phyloP scores from a whole-genome alignment of 2,888 invertebrate genomes.

The Dascillus cervinus region DNA sequence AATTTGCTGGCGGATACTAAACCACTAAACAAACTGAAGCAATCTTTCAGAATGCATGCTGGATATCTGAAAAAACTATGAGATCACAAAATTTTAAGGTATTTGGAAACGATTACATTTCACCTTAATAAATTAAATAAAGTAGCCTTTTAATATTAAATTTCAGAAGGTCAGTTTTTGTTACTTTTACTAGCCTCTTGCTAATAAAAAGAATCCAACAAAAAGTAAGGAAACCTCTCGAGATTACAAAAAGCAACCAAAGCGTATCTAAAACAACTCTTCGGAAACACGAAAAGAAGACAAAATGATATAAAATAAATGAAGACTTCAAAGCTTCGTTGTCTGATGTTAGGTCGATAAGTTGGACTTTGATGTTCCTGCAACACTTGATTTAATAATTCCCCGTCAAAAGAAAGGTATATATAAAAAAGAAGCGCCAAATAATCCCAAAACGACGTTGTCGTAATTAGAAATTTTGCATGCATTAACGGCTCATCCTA shows the following conservation, averaged over 20 bases:
- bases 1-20: too few species aligned
- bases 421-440: slow-evolving; percentile 16
- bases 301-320: slow-evolving; percentile 21
- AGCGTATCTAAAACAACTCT: not conserved
- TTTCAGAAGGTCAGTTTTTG: too few species aligned
- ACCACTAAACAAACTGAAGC: too few species aligned
- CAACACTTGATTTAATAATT: slow-evolving; percentile 25
- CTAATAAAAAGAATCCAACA: too few species aligned
- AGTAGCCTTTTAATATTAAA: too few species aligned
- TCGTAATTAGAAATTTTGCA: slow-evolving; percentile 19
- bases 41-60: too few species aligned
- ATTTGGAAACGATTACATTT: too few species aligned
- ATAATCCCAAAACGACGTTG: slow-evolving; percentile 16
- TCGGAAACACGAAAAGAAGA: slow-evolving; percentile 7
- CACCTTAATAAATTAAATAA: too few species aligned
- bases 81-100: too few species aligned
- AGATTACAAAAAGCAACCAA: not conserved
- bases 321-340: slow-evolving; percentile 21
- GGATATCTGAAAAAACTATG: too few species aligned
- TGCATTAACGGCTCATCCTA: slow-evolving; percentile 15
- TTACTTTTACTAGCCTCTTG: too few species aligned
- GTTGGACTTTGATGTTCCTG: slow-evolving; percentile 19
- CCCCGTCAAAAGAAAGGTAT: slow-evolving; percentile 12
- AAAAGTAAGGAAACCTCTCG: not conserved
- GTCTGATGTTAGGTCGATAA: slow-evolving; percentile 20